Conservation (phyloP, 1,140 invertebrate genomes). For the Drosophila saltans region DNA sequence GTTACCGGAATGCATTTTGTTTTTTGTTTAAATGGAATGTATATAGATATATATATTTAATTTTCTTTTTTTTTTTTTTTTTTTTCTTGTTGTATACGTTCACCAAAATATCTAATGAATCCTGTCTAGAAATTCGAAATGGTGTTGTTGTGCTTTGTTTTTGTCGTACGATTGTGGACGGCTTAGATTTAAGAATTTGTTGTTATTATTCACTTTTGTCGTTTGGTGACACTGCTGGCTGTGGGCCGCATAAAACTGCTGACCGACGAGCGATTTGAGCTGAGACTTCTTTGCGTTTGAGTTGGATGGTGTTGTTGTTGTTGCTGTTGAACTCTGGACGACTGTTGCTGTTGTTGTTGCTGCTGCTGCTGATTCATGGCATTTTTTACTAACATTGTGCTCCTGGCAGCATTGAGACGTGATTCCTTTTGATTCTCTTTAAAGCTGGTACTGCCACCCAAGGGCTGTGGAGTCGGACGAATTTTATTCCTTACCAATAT, state of each 20-base stretch:
- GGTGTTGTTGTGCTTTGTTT: slow-evolving; percentile 23
- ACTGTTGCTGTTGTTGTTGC: slow-evolving; percentile 43
- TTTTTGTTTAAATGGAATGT: slow-evolving; percentile 10
- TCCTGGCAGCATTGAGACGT: slow-evolving; percentile 63
- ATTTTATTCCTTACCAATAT: slow-evolving; percentile 68
- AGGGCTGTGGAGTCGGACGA: slow-evolving; percentile 24
- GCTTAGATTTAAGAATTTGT: slow-evolving; percentile 57
- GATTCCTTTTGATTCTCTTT: slow-evolving; percentile 70
- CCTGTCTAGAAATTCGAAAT: slow-evolving; percentile 76
- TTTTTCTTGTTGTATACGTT: slow-evolving; percentile 37
- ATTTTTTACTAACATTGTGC: slow-evolving; percentile 76
- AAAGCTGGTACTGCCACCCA: slow-evolving; percentile 68
- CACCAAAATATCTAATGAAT: slow-evolving; percentile 57
- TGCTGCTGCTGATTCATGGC: slow-evolving; percentile 61
- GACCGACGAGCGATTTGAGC: slow-evolving; percentile 65
- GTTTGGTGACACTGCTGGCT: slow-evolving; percentile 83
- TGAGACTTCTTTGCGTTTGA: slow-evolving; percentile 31
- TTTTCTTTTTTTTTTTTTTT: neutral
- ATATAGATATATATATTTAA: neutral
- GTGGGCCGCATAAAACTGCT: slow-evolving; percentile 86
- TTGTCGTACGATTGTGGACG: slow-evolving; percentile 62
- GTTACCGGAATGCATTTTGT: slow-evolving; percentile 39
- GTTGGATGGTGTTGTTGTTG: slow-evolving; percentile 30
- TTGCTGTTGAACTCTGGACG: slow-evolving; percentile 44
- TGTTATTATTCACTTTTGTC: slow-evolving; percentile 58